Conservation (phyloP, 2,888 invertebrate species). For the Pinctada fucata region DNA sequence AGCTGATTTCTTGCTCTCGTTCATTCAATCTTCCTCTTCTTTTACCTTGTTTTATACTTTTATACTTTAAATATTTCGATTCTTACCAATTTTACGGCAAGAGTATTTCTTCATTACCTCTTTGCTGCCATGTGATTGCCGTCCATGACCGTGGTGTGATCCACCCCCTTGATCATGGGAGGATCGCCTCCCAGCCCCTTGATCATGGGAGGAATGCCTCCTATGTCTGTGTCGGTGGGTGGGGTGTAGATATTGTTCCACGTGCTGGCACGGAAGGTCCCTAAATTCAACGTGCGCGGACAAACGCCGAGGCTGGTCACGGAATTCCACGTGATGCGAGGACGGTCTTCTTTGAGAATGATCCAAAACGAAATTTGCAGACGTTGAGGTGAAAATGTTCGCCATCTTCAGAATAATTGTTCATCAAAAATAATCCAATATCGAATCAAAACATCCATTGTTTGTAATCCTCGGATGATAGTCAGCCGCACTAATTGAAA, state of each 20-base stretch:
- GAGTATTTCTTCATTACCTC: no score
- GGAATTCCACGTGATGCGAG: slow-evolving; percentile 35
- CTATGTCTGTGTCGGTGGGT: slow-evolving; percentile 28
- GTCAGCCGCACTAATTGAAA: no score
- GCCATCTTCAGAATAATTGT: slow-evolving; percentile 26
- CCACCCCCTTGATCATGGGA: slow-evolving; percentile 25
- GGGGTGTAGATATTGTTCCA: slow-evolving; percentile 25
- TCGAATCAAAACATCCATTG: background rate
- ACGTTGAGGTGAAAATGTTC: slow-evolving; percentile 55
- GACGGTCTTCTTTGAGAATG: slow-evolving; percentile 34
- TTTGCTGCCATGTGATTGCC: no score
- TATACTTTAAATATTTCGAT: no score
- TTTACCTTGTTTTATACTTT: background rate
- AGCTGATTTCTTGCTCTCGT: background rate
- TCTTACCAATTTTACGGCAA: no score
- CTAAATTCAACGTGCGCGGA: slow-evolving; percentile 36
- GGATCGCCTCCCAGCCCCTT: no score
- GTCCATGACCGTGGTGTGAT: no score
- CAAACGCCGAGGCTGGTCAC: slow-evolving; percentile 33
- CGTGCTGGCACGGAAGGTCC: slow-evolving; percentile 26
- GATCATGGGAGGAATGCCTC: slow-evolving; percentile 20
- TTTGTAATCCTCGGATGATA: background rate
- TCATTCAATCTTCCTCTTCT: background rate
- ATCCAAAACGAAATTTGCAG: slow-evolving; percentile 55
- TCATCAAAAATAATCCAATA: background rate